These are phyloP conservation scores for Istiophorus platypterus DNA, from an alignment of 2,113 vertebrate genomes.

Conservation along the genomic window DNA sequence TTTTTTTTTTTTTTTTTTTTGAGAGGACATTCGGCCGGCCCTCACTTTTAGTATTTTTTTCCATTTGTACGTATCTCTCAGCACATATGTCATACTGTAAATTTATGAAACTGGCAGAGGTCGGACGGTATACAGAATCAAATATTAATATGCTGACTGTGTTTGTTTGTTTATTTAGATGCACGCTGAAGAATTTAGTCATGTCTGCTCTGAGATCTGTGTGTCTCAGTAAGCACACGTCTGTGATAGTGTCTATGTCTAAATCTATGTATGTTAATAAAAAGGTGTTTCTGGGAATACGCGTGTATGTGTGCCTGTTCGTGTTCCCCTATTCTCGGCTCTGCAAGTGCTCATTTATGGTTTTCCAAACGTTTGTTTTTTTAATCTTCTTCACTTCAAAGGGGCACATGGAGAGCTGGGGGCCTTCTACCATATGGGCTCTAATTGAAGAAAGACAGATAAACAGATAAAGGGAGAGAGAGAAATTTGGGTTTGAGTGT, in stretches of 20 bases:
- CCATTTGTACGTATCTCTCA: not conserved
- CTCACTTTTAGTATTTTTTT: constrained; percentile 3
- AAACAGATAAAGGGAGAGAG: constrained; percentile 46
- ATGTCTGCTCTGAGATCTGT: not conserved
- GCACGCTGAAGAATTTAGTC: constrained; percentile 27
- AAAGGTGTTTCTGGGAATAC: constrained; percentile 21
- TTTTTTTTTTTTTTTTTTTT: no score
- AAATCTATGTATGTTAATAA: constrained; percentile 28
- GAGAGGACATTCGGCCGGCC: not conserved
- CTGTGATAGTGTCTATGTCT: constrained; percentile 2
- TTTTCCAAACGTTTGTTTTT: constrained; percentile 73
- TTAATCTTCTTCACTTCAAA: constrained; percentile 76
- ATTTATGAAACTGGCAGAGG: constrained; percentile 12
- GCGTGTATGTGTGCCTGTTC: constrained; percentile 11
- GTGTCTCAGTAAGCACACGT: not conserved
- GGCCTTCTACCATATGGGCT: constrained; percentile 67
- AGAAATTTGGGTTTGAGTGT: constrained; percentile 3
- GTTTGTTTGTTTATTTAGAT: not conserved
- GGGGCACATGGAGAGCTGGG: constrained; percentile 69
- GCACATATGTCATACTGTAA: constrained; percentile 11
- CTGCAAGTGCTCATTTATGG: constrained; percentile 67
- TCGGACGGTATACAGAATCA: constrained; percentile 20
- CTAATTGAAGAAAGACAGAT: constrained; percentile 72
- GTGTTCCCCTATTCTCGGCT: constrained; percentile 36
- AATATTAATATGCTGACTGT: constrained; percentile 29